These are phyloP conservation scores for Harpalus rubripes DNA, from an alignment of 2,888 invertebrate species.

Conservation along the genomic window DNA sequence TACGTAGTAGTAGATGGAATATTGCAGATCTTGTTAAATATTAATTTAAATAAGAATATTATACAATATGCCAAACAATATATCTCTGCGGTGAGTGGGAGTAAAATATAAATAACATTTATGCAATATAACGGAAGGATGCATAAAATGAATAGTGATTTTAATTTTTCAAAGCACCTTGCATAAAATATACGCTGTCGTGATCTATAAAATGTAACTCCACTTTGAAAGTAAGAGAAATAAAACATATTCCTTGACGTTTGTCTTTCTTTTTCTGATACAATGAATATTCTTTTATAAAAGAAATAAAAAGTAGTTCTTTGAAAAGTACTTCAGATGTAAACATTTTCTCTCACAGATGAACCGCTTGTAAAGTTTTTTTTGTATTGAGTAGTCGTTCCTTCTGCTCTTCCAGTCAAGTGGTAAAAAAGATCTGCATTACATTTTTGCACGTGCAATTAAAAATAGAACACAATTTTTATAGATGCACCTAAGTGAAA, in stretches of 20 bases:
- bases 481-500: too few species aligned
- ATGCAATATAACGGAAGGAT: not conserved
- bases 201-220: not conserved
- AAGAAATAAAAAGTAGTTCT: not conserved
- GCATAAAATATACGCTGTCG: not conserved
- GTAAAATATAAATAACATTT: not conserved
- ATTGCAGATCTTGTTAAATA: too few species aligned
- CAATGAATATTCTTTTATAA: not conserved
- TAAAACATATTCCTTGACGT: not conserved
- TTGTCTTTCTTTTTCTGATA: not conserved
- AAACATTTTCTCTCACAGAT: too few species aligned
- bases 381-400: too few species aligned
- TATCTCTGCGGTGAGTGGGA: not conserved
- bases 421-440: too few species aligned
- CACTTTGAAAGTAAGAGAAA: not conserved
- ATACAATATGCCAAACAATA: not conserved
- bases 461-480: too few species aligned
- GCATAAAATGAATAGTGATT: not conserved
- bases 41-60: not conserved
- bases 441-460: too few species aligned
- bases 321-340: not conserved
- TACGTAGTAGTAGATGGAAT: too few species aligned
- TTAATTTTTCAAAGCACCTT: not conserved
- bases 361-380: too few species aligned
- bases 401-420: too few species aligned